Evolutionary conservation across 2,113 vertebrate species (phyloP).

Genomic region (Oryzias javanicus): DNA sequence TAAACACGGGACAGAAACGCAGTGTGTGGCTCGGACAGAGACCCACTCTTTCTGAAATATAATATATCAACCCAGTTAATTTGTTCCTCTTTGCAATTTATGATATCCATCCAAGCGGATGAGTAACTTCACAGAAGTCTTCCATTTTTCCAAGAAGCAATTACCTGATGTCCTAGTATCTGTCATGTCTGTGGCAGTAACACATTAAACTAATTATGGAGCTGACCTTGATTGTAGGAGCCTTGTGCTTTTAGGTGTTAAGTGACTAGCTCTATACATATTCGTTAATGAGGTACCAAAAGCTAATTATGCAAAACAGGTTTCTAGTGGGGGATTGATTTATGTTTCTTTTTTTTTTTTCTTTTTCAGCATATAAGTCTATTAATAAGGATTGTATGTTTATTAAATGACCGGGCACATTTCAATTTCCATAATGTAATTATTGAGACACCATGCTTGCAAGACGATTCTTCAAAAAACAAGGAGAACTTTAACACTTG

Average conservation of each 20-base stretch:
- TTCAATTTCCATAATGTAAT: background rate
- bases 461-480: background rate
- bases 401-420: slow-evolving; percentile 9
- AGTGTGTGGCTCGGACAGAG: slow-evolving; percentile 15
- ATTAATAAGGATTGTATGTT: slow-evolving; percentile 4
- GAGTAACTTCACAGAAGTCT: slow-evolving; percentile 60
- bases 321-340: slow-evolving; percentile 39
- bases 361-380: slow-evolving; percentile 8
- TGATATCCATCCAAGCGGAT: slow-evolving; percentile 63
- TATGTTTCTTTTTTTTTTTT: slow-evolving; percentile 30
- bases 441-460: background rate
- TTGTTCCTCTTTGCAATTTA: slow-evolving; percentile 64
- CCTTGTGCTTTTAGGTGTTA: slow-evolving; percentile 48
- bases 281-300: slow-evolving; percentile 61
- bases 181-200: slow-evolving; percentile 67
- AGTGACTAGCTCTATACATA: slow-evolving; percentile 38
- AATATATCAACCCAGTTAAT: slow-evolving; percentile 65
- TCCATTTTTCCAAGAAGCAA: slow-evolving; percentile 73
- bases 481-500: slow-evolving; percentile 1
- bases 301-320: slow-evolving; percentile 70
- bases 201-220: slow-evolving; percentile 74
- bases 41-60: slow-evolving; percentile 40
- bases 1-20: slow-evolving; percentile 36
- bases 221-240: slow-evolving; percentile 68
- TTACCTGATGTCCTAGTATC: slow-evolving; percentile 70